A percentile compares a stretch with the other conserved stretches of the same genome.
Evolutionary conservation across 2,113 vertebrate species (phyloP).

Genomic region (Strix uralensis): DNA sequence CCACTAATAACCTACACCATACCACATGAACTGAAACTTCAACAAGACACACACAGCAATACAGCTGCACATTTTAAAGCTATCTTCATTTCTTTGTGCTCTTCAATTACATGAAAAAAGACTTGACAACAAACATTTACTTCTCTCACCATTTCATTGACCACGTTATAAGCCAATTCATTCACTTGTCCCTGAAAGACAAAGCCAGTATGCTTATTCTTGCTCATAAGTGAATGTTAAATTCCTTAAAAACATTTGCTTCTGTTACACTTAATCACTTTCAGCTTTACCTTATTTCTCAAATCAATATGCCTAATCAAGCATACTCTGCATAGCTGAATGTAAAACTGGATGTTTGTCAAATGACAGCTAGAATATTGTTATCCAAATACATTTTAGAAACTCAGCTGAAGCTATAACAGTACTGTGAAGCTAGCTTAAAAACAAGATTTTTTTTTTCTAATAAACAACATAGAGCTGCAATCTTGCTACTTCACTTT

Average conservation of each 20-base stretch:
- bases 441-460: background rate
- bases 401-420: background rate
- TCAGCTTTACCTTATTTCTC: conserved; percentile 50
- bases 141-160: conserved; percentile 37
- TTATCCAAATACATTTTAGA: background rate
- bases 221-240: background rate
- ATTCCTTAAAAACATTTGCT: background rate
- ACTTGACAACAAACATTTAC: background rate
- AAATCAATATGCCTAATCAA: conserved; percentile 18
- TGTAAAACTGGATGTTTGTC: background rate
- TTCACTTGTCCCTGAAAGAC: background rate
- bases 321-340: background rate
- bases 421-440: background rate
- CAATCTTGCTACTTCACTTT: background rate
- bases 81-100: background rate
- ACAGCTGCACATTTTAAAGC: background rate
- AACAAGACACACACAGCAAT: background rate
- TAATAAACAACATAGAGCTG: background rate
- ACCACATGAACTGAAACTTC: background rate
- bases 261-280: conserved; percentile 43
- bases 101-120: background rate
- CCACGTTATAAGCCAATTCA: background rate
- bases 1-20: background rate
- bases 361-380: background rate
- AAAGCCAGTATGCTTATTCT: background rate